These are phyloP conservation scores for Epinephelus moara DNA, from an alignment of 2,113 vertebrate species.

Conservation along the genomic window DNA sequence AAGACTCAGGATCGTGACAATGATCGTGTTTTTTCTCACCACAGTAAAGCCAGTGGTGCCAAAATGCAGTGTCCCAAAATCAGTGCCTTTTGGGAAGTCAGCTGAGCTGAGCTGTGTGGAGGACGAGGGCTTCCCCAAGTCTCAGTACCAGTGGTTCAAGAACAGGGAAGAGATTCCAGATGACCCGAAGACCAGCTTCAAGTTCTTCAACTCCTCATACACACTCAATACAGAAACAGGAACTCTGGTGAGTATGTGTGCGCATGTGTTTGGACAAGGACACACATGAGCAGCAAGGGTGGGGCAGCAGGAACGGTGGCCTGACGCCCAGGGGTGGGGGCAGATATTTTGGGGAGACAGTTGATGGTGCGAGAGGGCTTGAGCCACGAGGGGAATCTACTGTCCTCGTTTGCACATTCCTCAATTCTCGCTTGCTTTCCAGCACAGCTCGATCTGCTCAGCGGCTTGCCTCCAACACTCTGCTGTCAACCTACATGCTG, in stretches of 20 bases:
- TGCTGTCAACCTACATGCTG: slow-evolving; percentile 50
- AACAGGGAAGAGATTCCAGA: slow-evolving; percentile 88
- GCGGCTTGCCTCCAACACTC: slow-evolving; percentile 29
- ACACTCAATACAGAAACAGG: slow-evolving; percentile 86
- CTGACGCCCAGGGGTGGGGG: slow-evolving; percentile 73
- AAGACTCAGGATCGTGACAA: background rate
- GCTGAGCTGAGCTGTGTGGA: slow-evolving; percentile 93
- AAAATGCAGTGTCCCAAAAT: slow-evolving; percentile 91
- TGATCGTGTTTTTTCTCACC: slow-evolving; percentile 43
- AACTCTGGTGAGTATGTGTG: slow-evolving; percentile 89
- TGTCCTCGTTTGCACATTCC: slow-evolving; percentile 85
- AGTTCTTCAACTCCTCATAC: slow-evolving; percentile 93
- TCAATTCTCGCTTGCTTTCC: slow-evolving; percentile 58
- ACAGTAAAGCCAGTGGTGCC: slow-evolving; percentile 94
- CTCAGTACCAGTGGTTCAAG: slow-evolving; percentile 96
- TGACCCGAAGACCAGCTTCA: slow-evolving; percentile 87
- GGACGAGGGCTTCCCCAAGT: slow-evolving; percentile 91
- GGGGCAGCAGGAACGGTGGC: slow-evolving; percentile 69
- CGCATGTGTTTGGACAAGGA: slow-evolving; percentile 66
- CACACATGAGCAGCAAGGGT: slow-evolving; percentile 54
- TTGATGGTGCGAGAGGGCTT: slow-evolving; percentile 80
- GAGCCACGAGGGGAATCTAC: slow-evolving; percentile 83
- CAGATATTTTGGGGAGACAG: slow-evolving; percentile 86
- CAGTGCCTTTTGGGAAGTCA: slow-evolving; percentile 93
- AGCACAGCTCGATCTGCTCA: slow-evolving; percentile 42